phyloP scores from a whole-genome alignment of 2,113 vertebrate species.

The Pimephales promelas region DNA sequence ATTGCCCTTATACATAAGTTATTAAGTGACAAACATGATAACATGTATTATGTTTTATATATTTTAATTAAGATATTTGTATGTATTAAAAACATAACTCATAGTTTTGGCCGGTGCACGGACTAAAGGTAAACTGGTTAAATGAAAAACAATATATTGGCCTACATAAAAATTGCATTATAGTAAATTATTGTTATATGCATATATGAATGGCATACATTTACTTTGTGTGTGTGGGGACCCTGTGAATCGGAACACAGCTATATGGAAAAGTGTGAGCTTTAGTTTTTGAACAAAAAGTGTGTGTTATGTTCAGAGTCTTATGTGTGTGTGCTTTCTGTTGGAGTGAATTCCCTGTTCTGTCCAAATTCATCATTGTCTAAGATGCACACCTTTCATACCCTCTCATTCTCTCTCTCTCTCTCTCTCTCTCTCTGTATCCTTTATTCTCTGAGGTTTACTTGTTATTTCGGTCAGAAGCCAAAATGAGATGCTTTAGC shows the following conservation, averaged over 20 bases:
- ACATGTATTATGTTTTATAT: background rate
- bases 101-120: too few relatives aligned
- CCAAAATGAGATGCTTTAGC: constrained; percentile 61
- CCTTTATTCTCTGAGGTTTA: constrained; percentile 47
- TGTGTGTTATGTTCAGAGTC: background rate
- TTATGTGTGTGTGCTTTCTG: background rate
- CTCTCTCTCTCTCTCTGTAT: constrained; percentile 12
- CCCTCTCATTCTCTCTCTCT: constrained; percentile 4
- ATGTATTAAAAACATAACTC: too few relatives aligned
- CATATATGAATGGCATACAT: too few relatives aligned
- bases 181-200: too few relatives aligned
- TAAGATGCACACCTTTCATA: constrained; percentile 14
- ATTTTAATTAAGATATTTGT: background rate
- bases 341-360: background rate
- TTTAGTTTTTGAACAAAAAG: too few relatives aligned
- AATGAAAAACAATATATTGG: too few relatives aligned
- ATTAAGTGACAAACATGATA: background rate
- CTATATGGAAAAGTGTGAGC: too few relatives aligned
- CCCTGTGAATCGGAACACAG: too few relatives aligned
- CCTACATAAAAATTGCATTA: too few relatives aligned
- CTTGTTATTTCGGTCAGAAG: constrained; percentile 56
- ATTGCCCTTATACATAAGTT: background rate
- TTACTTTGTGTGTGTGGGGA: background rate
- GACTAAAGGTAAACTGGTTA: too few relatives aligned
- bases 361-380: background rate